Evolutionary conservation across 2,797 vertebrate genomes (phyloP).

Genomic region (Rhabdophis nuchalis): DNA sequence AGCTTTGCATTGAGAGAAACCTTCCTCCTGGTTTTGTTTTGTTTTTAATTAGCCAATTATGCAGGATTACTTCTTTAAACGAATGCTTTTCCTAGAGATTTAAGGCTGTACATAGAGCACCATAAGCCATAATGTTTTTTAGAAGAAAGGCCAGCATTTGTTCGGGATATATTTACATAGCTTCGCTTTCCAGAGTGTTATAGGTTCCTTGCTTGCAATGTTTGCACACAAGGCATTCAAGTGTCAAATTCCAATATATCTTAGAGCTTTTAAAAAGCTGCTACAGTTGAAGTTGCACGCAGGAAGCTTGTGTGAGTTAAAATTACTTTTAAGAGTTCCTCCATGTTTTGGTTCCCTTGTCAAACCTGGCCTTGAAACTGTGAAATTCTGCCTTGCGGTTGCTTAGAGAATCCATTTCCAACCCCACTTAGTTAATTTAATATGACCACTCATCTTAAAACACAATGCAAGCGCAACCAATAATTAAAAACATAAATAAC

Average conservation of each 20-base stretch:
- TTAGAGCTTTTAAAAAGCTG: not conserved
- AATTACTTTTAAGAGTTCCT: not conserved
- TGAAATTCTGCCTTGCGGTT: not conserved
- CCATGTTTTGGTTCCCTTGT: not conserved
- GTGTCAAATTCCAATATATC: not conserved
- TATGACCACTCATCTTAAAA: not conserved
- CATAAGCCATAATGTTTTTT: not conserved
- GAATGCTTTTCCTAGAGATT: not conserved
- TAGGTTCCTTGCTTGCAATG: not conserved
- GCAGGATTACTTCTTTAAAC: slow-evolving; percentile 25
- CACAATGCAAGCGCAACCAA: not conserved
- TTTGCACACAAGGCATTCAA: accelerated
- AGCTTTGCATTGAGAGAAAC: not conserved
- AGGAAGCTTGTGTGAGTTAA: not conserved
- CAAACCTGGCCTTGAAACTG: not conserved
- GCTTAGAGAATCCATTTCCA: not conserved
- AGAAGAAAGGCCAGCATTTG: not conserved
- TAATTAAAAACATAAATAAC: not conserved
- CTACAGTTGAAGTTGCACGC: not conserved
- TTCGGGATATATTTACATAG: not conserved
- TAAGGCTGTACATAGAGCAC: not conserved
- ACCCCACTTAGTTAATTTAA: not conserved
- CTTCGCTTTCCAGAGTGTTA: not conserved
- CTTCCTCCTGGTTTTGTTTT: not conserved
- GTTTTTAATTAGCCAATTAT: slow-evolving; percentile 12